These are phyloP conservation scores for Sciaenops ocellatus DNA, from an alignment of 2,797 vertebrate species.

Conservation along the genomic window DNA sequence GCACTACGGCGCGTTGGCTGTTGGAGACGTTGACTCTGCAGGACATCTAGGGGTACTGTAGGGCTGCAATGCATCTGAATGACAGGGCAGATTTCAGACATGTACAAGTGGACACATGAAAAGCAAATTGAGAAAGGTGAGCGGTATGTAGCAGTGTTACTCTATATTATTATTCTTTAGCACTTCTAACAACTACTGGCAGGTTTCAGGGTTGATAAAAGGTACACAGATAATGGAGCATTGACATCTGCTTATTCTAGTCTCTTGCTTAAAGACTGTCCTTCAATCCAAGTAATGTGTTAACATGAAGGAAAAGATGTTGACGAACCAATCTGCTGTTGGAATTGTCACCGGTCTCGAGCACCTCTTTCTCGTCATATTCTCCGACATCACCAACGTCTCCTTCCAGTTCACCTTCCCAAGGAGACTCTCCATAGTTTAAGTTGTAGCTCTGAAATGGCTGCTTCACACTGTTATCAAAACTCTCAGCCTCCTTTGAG, in stretches of 20 bases:
- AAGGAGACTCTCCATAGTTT: conserved; percentile 63
- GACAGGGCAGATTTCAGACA: conserved; percentile 56
- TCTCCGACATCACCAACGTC: background rate
- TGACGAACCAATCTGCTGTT: conserved; percentile 58
- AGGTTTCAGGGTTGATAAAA: no score
- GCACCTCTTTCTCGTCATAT: conserved; percentile 1
- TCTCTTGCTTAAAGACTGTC: background rate
- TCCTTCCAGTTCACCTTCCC: conserved; percentile 64
- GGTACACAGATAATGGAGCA: background rate
- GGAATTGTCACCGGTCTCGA: conserved; percentile 24
- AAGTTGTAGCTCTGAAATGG: conserved; percentile 54
- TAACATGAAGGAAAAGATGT: background rate
- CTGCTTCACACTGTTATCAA: conserved; percentile 2
- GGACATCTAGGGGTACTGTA: conserved; percentile 88
- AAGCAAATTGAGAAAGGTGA: background rate
- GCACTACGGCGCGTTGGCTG: conserved; percentile 75
- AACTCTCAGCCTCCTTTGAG: conserved; percentile 12
- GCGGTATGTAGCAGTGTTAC: background rate
- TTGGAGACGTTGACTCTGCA: conserved; percentile 84
- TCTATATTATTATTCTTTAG: no score
- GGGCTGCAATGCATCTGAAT: conserved; percentile 46
- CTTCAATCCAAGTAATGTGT: background rate
- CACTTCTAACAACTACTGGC: no score
- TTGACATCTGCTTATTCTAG: background rate
- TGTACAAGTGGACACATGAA: conserved; percentile 47